A percentile compares a stretch with the other conserved stretches of the same genome.
Conservation (phyloP, 2,888 invertebrate species). For the Dorcus parallelipipedus region DNA sequence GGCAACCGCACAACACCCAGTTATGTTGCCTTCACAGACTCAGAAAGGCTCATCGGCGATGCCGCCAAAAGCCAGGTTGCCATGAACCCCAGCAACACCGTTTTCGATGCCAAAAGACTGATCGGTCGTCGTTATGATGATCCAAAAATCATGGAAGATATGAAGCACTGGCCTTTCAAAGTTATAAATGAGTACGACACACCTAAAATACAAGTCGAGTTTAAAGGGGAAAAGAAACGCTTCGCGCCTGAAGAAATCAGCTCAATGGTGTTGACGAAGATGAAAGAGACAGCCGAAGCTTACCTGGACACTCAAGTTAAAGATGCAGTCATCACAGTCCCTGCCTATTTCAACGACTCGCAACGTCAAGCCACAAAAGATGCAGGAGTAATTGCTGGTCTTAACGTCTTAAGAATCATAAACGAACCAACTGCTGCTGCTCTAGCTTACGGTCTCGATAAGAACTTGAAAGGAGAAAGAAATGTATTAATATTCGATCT, state of each 20-base stretch:
- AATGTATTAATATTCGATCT: slow-evolving; percentile 56
- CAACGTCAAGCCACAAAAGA: slow-evolving; percentile 69
- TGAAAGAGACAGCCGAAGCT: slow-evolving; percentile 67
- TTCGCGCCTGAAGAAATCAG: slow-evolving; percentile 71
- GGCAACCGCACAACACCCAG: slow-evolving; percentile 83
- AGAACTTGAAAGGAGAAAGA: slow-evolving; percentile 45
- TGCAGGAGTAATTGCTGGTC: slow-evolving; percentile 64
- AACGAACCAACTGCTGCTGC: slow-evolving; percentile 63
- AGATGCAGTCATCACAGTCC: slow-evolving; percentile 75
- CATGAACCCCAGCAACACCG: slow-evolving; percentile 71
- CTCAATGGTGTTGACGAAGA: slow-evolving; percentile 62
- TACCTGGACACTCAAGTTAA: slow-evolving; percentile 63
- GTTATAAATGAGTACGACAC: slow-evolving; percentile 60
- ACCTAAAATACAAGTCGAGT: slow-evolving; percentile 62
- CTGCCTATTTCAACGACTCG: slow-evolving; percentile 71
- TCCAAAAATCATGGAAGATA: slow-evolving; percentile 66
- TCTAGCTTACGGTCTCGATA: slow-evolving; percentile 56
- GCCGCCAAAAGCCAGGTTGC: slow-evolving; percentile 70
- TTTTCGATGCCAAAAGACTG: slow-evolving; percentile 61
- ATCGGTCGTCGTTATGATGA: slow-evolving; percentile 69
- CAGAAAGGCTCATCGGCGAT: slow-evolving; percentile 66
- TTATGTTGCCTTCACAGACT: slow-evolving; percentile 71
- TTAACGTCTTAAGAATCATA: slow-evolving; percentile 64
- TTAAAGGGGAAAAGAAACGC: slow-evolving; percentile 60
- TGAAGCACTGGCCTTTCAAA: slow-evolving; percentile 77